These are phyloP conservation scores for Promerops cafer DNA, from an alignment of 2,113 vertebrate genomes.

Conservation along the genomic window DNA sequence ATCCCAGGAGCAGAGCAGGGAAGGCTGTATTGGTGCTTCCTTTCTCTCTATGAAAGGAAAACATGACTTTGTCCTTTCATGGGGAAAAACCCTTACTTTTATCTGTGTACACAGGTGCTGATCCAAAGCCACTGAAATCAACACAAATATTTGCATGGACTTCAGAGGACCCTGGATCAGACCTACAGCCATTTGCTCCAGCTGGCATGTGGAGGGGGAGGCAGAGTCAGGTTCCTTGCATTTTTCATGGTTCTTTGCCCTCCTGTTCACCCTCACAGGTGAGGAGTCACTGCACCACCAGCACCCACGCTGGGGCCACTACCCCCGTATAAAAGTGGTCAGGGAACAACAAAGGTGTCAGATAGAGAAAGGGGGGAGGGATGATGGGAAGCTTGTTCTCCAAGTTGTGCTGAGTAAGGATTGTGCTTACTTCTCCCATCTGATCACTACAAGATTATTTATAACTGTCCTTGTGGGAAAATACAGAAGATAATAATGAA, in stretches of 20 bases:
- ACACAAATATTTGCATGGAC: constrained; percentile 44
- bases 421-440: background rate
- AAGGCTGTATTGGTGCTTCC: background rate
- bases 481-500: background rate
- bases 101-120: background rate
- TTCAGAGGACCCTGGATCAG: constrained; percentile 14
- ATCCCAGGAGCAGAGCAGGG: background rate
- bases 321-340: background rate
- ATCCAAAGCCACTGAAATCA: constrained; percentile 33
- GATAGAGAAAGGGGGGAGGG: background rate
- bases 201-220: background rate
- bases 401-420: background rate
- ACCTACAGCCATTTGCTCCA: background rate
- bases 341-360: background rate
- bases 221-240: background rate
- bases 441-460: constrained; percentile 32
- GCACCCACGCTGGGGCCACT: no score
- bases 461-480: constrained; percentile 29
- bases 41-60: constrained; percentile 32
- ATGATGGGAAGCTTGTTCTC: background rate
- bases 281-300: background rate
- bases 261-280: background rate
- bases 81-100: background rate
- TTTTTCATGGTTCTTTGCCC: background rate
- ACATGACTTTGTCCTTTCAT: background rate